Evolutionary conservation across 2,113 vertebrate species (phyloP), one percentile per base, ranked within the genome.

Genomic region (Meleagris gallopavo): DNA sequence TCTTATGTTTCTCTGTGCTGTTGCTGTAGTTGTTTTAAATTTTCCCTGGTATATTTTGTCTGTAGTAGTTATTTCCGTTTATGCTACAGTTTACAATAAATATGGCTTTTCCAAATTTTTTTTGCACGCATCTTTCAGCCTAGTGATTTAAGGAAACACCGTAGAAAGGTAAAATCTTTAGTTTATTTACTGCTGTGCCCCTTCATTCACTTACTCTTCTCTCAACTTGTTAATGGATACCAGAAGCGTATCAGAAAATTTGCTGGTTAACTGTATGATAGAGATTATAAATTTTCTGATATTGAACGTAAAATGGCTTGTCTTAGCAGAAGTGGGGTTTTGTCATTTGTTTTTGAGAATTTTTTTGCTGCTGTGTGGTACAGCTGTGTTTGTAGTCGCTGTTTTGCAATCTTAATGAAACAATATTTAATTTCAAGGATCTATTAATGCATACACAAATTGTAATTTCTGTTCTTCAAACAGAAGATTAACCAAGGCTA

Each of bases 141-240:
- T 99, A 99, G 99, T 94, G 99, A 99, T 98, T 98, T 99, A 98
- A 99, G 99, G 98, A 99, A 99, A 95, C 99, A 99, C 87, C 99
- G 98, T 98, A 99, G 99, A 98, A 99, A 99, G 99, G 99, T 99
- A 99, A 98, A 98, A 29, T 81, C 86, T 95, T 95, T 13, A 95
- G 93, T 76, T 93, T 96, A 24, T 93, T 93, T 96, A 85, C 61
- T 93, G 86, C 43, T 74, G 50, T 95, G 79, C 64, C 40, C 54
- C 22, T 71, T 95, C 52, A 19, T 82, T 34, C 88, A 85, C 29
- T 61, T 77, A 50, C 27, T 30, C 62, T 20, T 50, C 29, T 58
- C 48, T 61, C 46, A 14, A 46, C 6, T 77, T 34, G 2, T 71
- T 60, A 34, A 20, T 46, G 34, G 32, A 20, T 83, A 78, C 52